A percentile compares a stretch with the other conserved stretches of the same genome.
phyloP scores from a whole-genome alignment of 2,113 vertebrate species.

The Bucco capensis region DNA sequence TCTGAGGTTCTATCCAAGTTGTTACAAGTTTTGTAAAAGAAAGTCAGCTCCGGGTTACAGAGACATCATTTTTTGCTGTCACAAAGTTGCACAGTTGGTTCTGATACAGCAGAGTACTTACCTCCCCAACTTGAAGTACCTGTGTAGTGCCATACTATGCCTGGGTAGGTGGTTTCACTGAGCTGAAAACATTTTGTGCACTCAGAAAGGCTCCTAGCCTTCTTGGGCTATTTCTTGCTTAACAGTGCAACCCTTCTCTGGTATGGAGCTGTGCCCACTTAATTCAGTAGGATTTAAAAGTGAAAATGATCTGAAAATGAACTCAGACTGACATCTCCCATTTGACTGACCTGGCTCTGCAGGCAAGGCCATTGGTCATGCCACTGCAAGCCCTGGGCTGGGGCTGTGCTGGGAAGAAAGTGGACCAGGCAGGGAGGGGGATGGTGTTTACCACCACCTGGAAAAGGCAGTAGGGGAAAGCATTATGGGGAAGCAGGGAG shows the following conservation, averaged over 20 bases:
- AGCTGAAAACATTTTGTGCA: background rate
- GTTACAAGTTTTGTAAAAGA: background rate
- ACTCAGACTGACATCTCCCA: background rate
- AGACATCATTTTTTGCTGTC: background rate
- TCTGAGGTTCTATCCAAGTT: background rate
- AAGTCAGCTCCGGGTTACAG: background rate
- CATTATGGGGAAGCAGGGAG: background rate
- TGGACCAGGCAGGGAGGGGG: background rate
- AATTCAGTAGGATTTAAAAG: background rate
- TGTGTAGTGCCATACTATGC: background rate
- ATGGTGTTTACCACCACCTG: background rate
- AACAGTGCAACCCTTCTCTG: background rate
- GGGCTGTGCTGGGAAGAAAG: background rate
- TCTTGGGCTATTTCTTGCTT: background rate
- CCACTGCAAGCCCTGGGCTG: accelerated
- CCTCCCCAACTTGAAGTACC: background rate
- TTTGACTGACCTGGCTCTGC: background rate
- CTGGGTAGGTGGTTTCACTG: background rate
- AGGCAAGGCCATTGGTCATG: background rate
- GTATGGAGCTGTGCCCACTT: background rate
- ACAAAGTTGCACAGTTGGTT: background rate
- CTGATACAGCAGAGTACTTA: background rate
- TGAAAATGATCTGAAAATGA: background rate
- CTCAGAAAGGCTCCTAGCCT: background rate
- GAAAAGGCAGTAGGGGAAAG: background rate